These are phyloP conservation scores for Rhinoderma darwinii DNA, from an alignment of 2,113 vertebrate species.

Conservation along the genomic window DNA sequence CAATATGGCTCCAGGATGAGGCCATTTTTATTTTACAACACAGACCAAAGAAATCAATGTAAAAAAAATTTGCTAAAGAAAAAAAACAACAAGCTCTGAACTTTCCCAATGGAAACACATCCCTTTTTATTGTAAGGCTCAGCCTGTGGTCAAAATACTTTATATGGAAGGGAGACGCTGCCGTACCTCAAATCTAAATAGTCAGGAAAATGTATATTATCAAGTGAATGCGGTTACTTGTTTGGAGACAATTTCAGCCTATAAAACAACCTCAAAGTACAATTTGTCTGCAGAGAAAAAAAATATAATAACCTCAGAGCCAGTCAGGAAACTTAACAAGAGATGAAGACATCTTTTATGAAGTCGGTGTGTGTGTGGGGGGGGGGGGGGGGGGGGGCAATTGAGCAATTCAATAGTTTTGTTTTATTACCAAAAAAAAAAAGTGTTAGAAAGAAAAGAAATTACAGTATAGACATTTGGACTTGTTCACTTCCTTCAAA, in stretches of 20 bases:
- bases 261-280: slow-evolving; percentile 34
- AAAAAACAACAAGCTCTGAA: neutral
- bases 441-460: neutral
- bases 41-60: neutral
- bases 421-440: no score
- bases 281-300: slow-evolving; percentile 32
- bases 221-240: slow-evolving; percentile 16
- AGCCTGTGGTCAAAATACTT: slow-evolving; percentile 35
- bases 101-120: neutral
- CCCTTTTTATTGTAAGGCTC: neutral
- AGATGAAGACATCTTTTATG: slow-evolving; percentile 39
- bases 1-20: neutral
- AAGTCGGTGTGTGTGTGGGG: no score
- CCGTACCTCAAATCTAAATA: slow-evolving; percentile 38
- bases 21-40: neutral
- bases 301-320: slow-evolving; percentile 21
- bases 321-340: slow-evolving; percentile 51
- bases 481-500: neutral
- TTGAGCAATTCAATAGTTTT: neutral
- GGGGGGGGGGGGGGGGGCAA: no score
- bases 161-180: slow-evolving; percentile 12
- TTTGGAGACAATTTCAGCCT: slow-evolving; percentile 27
- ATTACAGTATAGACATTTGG: neutral
- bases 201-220: slow-evolving; percentile 53
- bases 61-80: neutral